These are phyloP conservation scores for Subanguina moxae DNA, from an alignment of 1,140 invertebrate genomes.

Conservation along the genomic window DNA sequence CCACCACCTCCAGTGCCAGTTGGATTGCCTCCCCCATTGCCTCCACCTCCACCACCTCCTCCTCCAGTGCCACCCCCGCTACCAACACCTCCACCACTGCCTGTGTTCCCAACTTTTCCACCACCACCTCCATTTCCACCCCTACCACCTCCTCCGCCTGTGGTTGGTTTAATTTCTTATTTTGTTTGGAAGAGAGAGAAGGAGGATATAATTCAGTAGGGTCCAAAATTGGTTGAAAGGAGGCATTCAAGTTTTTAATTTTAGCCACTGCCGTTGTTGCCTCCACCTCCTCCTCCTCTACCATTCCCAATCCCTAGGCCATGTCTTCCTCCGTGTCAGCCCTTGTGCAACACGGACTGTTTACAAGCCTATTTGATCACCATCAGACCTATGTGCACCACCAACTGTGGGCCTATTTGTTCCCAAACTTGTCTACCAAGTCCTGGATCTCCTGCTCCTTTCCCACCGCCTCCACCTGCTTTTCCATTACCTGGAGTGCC, in stretches of 20 bases:
- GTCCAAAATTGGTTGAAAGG: too few relatives aligned
- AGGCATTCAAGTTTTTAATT: background rate
- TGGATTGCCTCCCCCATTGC: background rate
- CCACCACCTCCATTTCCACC: slow-evolving; percentile 11
- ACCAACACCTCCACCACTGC: slow-evolving; percentile 7
- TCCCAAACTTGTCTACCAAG: slow-evolving; percentile 1
- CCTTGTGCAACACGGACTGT: slow-evolving; percentile 6
- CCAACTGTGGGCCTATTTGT: background rate
- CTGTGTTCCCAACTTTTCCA: slow-evolving; percentile 3
- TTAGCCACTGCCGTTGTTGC: background rate
- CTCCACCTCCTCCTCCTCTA: slow-evolving; percentile 3
- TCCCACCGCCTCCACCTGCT: background rate
- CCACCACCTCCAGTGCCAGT: background rate
- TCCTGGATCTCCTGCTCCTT: slow-evolving; percentile 2
- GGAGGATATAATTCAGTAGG: background rate
- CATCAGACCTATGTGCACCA: background rate
- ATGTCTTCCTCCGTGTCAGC: slow-evolving; percentile 5
- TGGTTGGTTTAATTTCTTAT: too few relatives aligned
- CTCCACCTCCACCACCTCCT: slow-evolving; percentile 5
- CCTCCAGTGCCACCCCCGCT: background rate
- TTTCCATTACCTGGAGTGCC: background rate
- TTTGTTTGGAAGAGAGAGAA: too few relatives aligned
- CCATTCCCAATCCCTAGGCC: slow-evolving; percentile 7
- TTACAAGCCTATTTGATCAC: slow-evolving; percentile 12
- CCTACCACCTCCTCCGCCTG: background rate